Base-by-base conservation (phyloP, 2,888 invertebrate species). In the Melanostoma scalare region DNA sequence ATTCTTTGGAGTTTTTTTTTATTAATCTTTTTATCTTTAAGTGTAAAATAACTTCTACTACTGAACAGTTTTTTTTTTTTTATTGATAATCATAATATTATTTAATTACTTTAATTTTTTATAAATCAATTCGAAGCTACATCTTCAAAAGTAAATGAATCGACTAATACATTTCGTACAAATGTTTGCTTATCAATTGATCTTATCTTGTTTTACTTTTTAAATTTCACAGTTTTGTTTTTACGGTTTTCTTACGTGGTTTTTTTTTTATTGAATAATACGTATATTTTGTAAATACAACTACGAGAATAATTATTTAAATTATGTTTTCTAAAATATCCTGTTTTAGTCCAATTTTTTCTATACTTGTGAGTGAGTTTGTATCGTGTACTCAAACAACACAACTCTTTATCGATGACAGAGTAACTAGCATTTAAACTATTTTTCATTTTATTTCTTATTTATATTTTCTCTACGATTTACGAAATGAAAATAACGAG, bases 261-360 rank as follows among this genome's bases (percentile, higher is more conserved):
- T 50, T 46, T 52, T 33, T 30, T 55, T n/a, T 50, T 44, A 44
- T 60, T 60, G 20, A 69, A 72, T 48, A 77, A 38, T 73, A 65
- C 72, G 76, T 77, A 82, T 74, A 68, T 77, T 69, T 77, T 81
- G 76, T 77, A 82, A 82, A 77, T 82, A 81, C 75, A 77, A 63
- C 76, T 77, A 68, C 67, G 67, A 56, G 61, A 69, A 61, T 73
- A 3, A 58, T 68, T 72, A 68, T 67, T 68, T 65, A 53, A 42
- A 61, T 52, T 53, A 67, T 72, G 53, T 35, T 73, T 69, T 82
- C 31, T 46, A 65, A 71, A 77, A 65, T 82, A 77, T 77, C 82
- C 82, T 82, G 82, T 82, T 82, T 80, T 82, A 82, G 73, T 82
- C 82, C 82, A 82, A 77, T 63, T 77, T 77, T 72, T 77, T 50